Percentiles rank a stretch among this genome's conserved stretches.
Evolutionary conservation across 1,140 invertebrate genomes (phyloP).

Genomic region (Anadara kagoshimensis): DNA sequence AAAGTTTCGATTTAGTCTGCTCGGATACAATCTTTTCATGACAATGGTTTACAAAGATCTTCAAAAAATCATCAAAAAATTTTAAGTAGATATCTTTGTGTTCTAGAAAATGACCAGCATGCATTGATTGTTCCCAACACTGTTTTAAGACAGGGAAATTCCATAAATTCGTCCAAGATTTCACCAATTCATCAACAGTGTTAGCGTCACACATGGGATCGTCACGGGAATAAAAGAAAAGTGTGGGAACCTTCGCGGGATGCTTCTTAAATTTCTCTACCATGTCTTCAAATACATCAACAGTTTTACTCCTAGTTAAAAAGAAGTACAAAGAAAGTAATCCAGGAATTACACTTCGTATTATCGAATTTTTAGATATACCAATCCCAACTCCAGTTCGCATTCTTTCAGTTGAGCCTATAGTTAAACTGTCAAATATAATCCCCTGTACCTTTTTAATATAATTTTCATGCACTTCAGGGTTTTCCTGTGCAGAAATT

Average conservation of each 20-base stretch:
- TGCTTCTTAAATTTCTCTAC: constrained; percentile 21
- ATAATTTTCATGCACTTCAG: constrained; percentile 9
- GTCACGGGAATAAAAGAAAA: constrained; percentile 31
- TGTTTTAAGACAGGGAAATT: background rate
- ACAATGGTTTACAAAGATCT: background rate
- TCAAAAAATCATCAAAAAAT: constrained; percentile 7
- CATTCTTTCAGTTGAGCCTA: constrained; percentile 41
- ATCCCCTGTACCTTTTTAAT: constrained; percentile 15
- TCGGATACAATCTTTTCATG: no score
- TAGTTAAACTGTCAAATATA: constrained; percentile 44
- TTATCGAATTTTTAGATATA: constrained; percentile 5
- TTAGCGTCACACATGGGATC: constrained; percentile 43
- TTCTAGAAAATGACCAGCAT: constrained; percentile 25
- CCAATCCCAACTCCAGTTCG: constrained; percentile 29
- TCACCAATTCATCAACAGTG: background rate
- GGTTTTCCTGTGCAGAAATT: constrained; percentile 14
- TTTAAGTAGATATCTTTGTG: constrained; percentile 22
- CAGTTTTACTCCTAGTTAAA: constrained; percentile 30
- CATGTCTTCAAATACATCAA: constrained; percentile 34
- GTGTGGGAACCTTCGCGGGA: constrained; percentile 29
- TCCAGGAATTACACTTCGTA: constrained; percentile 14
- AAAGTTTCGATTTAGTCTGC: no score
- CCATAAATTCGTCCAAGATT: constrained; percentile 13
- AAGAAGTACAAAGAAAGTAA: constrained; percentile 30
- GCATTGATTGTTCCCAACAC: constrained; percentile 26